Evolutionary conservation across 1,140 invertebrate species (phyloP), one percentile per base, ranked within the genome.

Genomic region (Aphaenogaster rudis): DNA sequence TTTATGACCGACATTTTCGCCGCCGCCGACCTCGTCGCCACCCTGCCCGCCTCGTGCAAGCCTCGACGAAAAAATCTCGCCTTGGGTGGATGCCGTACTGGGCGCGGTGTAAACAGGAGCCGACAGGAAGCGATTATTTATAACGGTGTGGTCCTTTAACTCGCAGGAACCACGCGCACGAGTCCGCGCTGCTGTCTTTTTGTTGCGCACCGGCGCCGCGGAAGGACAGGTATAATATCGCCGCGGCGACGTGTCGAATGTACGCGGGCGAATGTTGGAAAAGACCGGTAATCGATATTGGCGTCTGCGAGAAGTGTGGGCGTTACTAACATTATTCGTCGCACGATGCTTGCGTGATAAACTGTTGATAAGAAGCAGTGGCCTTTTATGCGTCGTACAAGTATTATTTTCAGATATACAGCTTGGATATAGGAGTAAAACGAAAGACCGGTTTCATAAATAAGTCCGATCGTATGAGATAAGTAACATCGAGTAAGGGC

Each of bases 1-100:
- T 92, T 92, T 92, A 92, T 91, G 88, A 88, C 86, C 91, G 80
- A 88, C 90, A 90, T 90, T 91, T 86, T 92, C 90, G 72, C 90
- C 78, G 61, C 28, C 67, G 57, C 59, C 86, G 78, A 63, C 78
- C 45, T 48, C 74, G 79, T 86, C 88, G 74, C 61, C 63, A 63
- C 50, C 74, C 77, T 13, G 50, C 57, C 77, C 11, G n/a, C 36
- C 11, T 57, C 45, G 36, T 52, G 36, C 67, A n/a, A 54, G 54
- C 45, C 61, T 79, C 86, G 74, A 39, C 21, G 63, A 80, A 86
- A 82, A 88, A 88, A 88, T 77, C 81, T 80, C 57, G 61, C 72
- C 48, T 33, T 42, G 45, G 88, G 63, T 36, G 36, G 77, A 64
- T 48, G 39, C 63, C 71, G 69, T 6, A 13, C 45, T 66, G 66